Evolutionary conservation across 64 coral and sea anemone species (phyloP), one percentile per base, ranked within the genome.

Genomic region (Montipora cactus): DNA sequence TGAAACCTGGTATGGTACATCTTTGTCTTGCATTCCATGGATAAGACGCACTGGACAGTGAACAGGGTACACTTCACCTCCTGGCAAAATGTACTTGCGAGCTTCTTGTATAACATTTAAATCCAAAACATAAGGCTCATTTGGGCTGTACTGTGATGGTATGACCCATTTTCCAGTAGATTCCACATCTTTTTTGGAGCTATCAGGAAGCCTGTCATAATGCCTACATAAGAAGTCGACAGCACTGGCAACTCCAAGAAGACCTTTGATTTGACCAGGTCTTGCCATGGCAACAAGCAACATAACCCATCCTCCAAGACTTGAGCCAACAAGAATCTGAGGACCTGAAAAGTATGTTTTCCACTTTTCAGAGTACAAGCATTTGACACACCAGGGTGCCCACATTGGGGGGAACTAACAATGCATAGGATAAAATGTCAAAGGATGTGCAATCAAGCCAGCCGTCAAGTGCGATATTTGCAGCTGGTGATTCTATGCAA

Each of bases 261-360:
- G 86, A 58, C 96, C 96, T 12, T 81, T 76, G 19, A 98, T 84
- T 59, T 83, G 92, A 25, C 95, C 66, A 72, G 96, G 93, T 61
- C 44, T 95, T 44, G 87, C 83, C 78, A 84, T 95, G 25, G 93
- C 96, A 92, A 89, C 93, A 5, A 92, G 89, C 21, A 98, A 59
- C 89, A 95, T 95, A 49, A 98, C 91, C 96, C 96, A 98, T 9
- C 96, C 93, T 74, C 96, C 96, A 49, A 98, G 96, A 58, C 96
- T 98, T 78, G 96, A 98, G 1, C 96, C 96, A 88, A 98, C 85
- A 53, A 98, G 93, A 77, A 98, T 85, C 16, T 95, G 96, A n/a
- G 89, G 93, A 69, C 96, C 96, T 97, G 81, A 16, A 81, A 69
- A 47, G 49, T 16, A 25, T 20, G 44, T 49, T n/a, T 47, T 74